Conservation (phyloP, 2,113 vertebrate genomes). For the Hyperopisus bebe region DNA sequence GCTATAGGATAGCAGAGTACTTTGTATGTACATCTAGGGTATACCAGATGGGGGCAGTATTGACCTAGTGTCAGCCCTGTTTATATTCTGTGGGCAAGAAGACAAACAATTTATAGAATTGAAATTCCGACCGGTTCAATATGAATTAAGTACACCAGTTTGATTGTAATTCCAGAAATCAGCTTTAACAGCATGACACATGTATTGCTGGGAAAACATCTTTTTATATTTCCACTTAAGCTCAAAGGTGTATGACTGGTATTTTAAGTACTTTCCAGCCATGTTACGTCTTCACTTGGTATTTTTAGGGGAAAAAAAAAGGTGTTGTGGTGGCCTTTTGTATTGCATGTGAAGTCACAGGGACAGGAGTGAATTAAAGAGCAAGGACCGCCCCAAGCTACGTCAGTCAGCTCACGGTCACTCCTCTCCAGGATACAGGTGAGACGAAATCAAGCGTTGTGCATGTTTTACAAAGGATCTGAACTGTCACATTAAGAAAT, state of each 20-base stretch:
- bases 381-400: background rate
- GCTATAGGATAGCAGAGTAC: background rate
- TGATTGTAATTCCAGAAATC: background rate
- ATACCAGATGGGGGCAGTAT: slow-evolving; percentile 14
- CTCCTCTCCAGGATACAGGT: background rate
- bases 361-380: background rate
- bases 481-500: background rate
- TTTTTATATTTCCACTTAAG: background rate
- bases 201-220: background rate
- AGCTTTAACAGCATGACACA: background rate
- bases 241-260: background rate
- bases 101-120: background rate
- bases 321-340: background rate
- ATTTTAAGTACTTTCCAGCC: background rate
- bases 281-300: background rate
- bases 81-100: background rate
- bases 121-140: background rate
- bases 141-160: background rate
- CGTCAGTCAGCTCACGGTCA: background rate
- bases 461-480: background rate
- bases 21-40: background rate
- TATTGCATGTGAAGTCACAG: background rate
- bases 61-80: background rate
- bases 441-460: background rate
- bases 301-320: background rate